Percentiles rank a stretch among this genome's conserved stretches.
Conservation (phyloP, 2,888 invertebrate genomes). For the Brachyptera risi region DNA sequence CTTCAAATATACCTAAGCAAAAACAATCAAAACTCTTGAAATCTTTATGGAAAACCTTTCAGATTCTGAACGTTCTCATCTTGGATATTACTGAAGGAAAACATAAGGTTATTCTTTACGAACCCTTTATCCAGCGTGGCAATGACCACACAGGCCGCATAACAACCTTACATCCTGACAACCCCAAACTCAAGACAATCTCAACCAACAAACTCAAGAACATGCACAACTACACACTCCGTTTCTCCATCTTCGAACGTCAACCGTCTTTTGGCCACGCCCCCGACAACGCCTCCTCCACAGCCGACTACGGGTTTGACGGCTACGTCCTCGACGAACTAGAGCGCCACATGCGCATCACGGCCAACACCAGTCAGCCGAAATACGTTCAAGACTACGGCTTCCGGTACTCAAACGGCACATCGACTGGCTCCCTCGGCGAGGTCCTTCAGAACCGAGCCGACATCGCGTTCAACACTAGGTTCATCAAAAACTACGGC, state of each 20-base stretch:
- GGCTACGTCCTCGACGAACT: slow-evolving; percentile 25
- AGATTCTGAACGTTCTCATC: background rate
- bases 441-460: slow-evolving; percentile 42
- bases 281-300: too few relatives aligned
- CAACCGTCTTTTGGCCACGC: background rate
- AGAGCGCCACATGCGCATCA: slow-evolving; percentile 33
- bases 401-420: slow-evolving; percentile 40
- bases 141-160: background rate
- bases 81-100: too few relatives aligned
- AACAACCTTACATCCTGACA: background rate
- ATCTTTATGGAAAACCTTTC: background rate
- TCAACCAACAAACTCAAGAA: slow-evolving; percentile 29
- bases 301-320: slow-evolving; percentile 27
- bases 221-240: slow-evolving; percentile 42
- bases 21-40: background rate
- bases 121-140: background rate
- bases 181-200: background rate
- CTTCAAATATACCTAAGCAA: background rate
- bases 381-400: slow-evolving; percentile 35
- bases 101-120: background rate
- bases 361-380: slow-evolving; percentile 14
- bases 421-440: slow-evolving; percentile 43
- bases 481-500: slow-evolving; percentile 44
- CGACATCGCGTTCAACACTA: slow-evolving; percentile 45
- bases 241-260: slow-evolving; percentile 41